phyloP scores from a whole-genome alignment of 2,797 vertebrate genomes.

The Anableps anableps region DNA sequence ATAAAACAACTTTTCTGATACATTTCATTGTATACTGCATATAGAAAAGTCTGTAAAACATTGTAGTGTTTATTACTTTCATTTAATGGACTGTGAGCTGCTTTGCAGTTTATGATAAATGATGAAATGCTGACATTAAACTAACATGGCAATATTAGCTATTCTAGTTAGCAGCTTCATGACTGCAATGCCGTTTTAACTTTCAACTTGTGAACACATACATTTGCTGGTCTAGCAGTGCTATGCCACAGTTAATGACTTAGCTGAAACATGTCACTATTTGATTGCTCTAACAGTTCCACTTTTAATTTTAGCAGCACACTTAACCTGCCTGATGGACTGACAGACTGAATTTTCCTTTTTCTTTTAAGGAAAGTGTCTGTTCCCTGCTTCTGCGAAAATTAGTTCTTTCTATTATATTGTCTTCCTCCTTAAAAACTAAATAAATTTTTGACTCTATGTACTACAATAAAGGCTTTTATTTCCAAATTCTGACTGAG shows the following conservation, averaged over 20 bases:
- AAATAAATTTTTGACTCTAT: neutral
- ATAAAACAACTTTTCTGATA: constrained; percentile 13
- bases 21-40: constrained; percentile 1
- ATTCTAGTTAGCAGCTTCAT: neutral
- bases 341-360: neutral
- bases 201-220: neutral
- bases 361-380: neutral
- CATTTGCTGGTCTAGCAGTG: neutral
- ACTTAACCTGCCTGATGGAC: neutral
- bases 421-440: neutral
- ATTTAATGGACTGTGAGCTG: neutral
- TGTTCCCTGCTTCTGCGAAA: neutral
- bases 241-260: neutral
- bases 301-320: neutral
- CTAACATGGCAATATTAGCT: neutral
- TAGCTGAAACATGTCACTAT: neutral
- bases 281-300: neutral
- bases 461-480: neutral
- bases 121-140: neutral
- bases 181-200: neutral
- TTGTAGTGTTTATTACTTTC: neutral
- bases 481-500: neutral
- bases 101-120: neutral
- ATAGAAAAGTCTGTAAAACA: neutral
- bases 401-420: neutral